Evolutionary conservation across 2,888 invertebrate species (phyloP).

Genomic region (Stegana nigrithorax): DNA sequence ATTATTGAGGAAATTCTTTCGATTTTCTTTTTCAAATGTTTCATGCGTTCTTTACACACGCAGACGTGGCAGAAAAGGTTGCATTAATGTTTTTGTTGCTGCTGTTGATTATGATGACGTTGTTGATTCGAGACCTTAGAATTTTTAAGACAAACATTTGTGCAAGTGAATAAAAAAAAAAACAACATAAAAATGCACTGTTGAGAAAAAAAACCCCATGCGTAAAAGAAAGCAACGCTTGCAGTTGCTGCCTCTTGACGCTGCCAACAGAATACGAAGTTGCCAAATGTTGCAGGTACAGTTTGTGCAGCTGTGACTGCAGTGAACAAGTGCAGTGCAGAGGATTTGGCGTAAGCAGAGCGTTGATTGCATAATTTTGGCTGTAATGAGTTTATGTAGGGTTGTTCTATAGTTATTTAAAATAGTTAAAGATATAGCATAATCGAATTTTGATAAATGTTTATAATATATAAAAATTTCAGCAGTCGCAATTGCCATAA

Average conservation of each 20-base stretch:
- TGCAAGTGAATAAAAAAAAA: constrained; percentile 11
- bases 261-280: background rate
- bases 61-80: constrained; percentile 7
- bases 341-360: too few species aligned
- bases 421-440: too few species aligned
- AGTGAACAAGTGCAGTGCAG: too few species aligned
- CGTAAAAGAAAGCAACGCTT: background rate
- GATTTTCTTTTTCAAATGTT: background rate
- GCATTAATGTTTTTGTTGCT: constrained; percentile 2
- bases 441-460: too few species aligned
- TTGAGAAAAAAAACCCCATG: constrained; percentile 6
- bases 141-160: constrained; percentile 22
- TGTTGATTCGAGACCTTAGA: background rate
- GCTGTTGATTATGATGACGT: background rate
- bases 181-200: background rate
- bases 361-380: too few species aligned
- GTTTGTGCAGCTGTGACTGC: too few species aligned
- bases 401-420: too few species aligned
- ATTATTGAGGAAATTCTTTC: constrained; percentile 21
- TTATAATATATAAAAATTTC: too few species aligned
- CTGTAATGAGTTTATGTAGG: too few species aligned
- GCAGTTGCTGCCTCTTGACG: background rate
- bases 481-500: too few species aligned
- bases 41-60: background rate
- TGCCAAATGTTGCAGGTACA: constrained; percentile 4